These are phyloP conservation scores for Stratiomys singularior DNA, from an alignment of 2,888 invertebrate genomes.

Conservation along the genomic window DNA sequence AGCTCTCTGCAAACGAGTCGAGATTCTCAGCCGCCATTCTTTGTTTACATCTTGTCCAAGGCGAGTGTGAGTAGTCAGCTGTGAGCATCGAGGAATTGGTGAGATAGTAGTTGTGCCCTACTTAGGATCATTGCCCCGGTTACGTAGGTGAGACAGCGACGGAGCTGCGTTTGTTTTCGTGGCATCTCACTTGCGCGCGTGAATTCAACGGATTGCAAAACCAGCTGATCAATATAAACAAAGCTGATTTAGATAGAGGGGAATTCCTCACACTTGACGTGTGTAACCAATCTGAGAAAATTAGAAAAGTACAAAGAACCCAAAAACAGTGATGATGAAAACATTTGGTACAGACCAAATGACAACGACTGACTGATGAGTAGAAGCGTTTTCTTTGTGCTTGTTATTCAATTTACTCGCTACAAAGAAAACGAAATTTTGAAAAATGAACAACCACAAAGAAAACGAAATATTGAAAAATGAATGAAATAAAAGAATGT, in stretches of 20 bases:
- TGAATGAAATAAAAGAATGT: too few relatives aligned
- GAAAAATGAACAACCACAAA: too few relatives aligned
- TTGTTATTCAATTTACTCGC: too few relatives aligned
- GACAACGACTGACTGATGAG: too few relatives aligned
- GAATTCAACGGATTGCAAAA: slow-evolving; percentile 30
- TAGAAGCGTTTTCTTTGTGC: too few relatives aligned
- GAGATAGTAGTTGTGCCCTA: slow-evolving; percentile 29
- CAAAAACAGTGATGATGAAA: background rate
- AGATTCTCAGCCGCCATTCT: background rate
- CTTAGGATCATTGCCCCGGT: slow-evolving; percentile 36
- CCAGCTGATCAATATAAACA: slow-evolving; percentile 50
- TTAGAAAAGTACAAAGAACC: background rate
- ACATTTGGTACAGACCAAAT: too few relatives aligned
- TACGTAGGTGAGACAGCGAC: slow-evolving; percentile 23
- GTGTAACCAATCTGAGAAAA: background rate
- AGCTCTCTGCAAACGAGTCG: background rate
- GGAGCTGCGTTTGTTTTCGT: slow-evolving; percentile 46
- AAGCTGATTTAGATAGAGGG: slow-evolving; percentile 4
- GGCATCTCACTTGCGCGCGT: slow-evolving; percentile 7
- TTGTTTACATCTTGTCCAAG: slow-evolving; percentile 4
- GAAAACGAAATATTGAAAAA: too few relatives aligned
- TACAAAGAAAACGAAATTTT: too few relatives aligned
- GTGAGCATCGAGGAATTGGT: too few relatives aligned
- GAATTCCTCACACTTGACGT: background rate
- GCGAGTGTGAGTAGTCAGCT: slow-evolving; percentile 3